These are phyloP conservation scores for Nannobrachium achirus DNA, from an alignment of 2,113 vertebrate genomes.

Conservation along the genomic window DNA sequence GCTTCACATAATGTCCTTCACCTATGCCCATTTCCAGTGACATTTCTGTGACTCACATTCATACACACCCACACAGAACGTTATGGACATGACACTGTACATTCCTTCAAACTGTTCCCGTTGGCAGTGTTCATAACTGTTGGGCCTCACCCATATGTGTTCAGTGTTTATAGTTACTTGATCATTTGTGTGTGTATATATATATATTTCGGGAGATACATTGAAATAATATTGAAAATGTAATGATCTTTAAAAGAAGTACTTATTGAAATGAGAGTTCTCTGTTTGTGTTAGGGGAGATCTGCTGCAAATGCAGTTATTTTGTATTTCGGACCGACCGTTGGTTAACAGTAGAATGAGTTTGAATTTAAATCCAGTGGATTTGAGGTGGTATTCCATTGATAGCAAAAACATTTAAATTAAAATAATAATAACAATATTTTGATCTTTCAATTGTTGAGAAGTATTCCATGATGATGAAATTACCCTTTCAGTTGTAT, in stretches of 20 bases:
- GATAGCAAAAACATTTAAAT: conserved; percentile 30
- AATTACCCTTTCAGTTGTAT: conserved; percentile 33
- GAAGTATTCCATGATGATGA: conserved; percentile 45
- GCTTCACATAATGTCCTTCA: too few relatives aligned
- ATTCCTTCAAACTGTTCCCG: not conserved
- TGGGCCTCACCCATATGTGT: not conserved
- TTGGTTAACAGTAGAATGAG: conserved; percentile 26
- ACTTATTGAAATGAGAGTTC: conserved; percentile 44
- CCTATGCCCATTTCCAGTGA: not conserved
- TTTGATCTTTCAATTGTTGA: conserved; percentile 47
- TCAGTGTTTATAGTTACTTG: conserved; percentile 50
- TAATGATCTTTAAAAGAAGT: conserved; percentile 43
- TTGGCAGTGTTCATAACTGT: conserved; percentile 18
- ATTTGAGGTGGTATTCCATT: conserved; percentile 59
- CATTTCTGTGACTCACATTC: not conserved
- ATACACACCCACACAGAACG: not conserved
- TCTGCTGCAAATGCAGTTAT: conserved; percentile 25
- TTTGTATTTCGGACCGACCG: conserved; percentile 47
- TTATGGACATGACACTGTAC: conserved; percentile 10
- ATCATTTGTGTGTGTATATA: conserved; percentile 62
- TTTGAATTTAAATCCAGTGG: conserved; percentile 73
- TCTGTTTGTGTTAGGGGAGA: conserved; percentile 34
- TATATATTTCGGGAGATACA: conserved; percentile 24
- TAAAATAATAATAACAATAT: not conserved
- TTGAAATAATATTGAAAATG: not conserved